Evolutionary conservation across 2,113 vertebrate genomes (phyloP).

Genomic region (Pachycephala philippinensis): DNA sequence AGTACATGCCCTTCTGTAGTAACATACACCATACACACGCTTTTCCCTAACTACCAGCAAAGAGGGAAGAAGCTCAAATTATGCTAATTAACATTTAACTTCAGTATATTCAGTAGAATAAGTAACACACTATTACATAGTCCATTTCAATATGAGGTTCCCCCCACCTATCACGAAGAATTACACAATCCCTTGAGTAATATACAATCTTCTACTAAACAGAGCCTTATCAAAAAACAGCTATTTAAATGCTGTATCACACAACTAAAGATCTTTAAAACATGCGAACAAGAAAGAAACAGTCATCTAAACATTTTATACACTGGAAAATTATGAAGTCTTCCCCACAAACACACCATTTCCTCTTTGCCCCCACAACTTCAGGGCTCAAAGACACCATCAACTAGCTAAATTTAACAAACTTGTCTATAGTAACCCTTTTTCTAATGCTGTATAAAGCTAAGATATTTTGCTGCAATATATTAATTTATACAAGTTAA

Average conservation of each 20-base stretch:
- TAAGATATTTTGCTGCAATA: not conserved
- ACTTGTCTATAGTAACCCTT: not conserved
- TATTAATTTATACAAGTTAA: not conserved
- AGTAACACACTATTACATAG: not conserved
- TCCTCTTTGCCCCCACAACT: not conserved
- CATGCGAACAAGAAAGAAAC: not conserved
- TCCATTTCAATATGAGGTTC: not conserved
- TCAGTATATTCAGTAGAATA: not conserved
- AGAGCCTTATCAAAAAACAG: not conserved
- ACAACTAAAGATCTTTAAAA: not conserved
- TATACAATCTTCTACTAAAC: not conserved
- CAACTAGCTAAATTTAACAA: not conserved
- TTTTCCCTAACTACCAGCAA: not conserved
- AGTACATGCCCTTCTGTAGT: not conserved
- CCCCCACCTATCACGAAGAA: accelerated
- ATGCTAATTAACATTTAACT: not conserved
- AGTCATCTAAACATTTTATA: not conserved
- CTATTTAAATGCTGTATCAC: not conserved
- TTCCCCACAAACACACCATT: not conserved
- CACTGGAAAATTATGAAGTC: not conserved
- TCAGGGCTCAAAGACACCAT: not conserved
- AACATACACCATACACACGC: not conserved
- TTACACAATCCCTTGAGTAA: not conserved
- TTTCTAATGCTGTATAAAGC: not conserved
- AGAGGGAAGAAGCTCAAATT: not conserved